Evolutionary conservation across 1,140 invertebrate genomes (phyloP), one percentile per base, ranked within the genome.

Genomic region (Theocolax elegans): DNA sequence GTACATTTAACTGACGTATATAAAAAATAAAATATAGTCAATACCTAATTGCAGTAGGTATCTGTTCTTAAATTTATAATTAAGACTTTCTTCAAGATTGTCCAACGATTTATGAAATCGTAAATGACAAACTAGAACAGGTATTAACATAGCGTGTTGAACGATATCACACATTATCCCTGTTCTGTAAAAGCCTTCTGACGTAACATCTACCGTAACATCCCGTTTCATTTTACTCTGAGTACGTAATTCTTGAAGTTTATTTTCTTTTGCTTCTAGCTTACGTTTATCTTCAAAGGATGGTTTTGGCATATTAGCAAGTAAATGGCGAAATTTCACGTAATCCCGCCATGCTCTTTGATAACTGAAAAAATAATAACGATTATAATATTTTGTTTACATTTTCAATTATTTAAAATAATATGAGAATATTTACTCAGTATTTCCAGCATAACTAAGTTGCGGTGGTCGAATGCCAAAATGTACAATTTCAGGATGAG

Each of bases 141-240:
- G 96, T 44, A 99, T 91, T 40, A 99, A 80, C 92, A 99, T 93
- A 0, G 96, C 95, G 82, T 99, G 97, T 87, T 98, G 89, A 23
- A 97, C 94, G 62, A 99, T 91, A 82, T 99, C 98, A 79, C 97
- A 96, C 91, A 95, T 96, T 12, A 99, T 92, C 7, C 97, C 98
- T 0, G 97, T 99, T 21, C 92, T 89, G 75, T 93, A 92, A 83
- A 99, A 99, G 0, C 95, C 95, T 78, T 97, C 89, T 8, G 94
- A 92, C 29, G 91, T 94, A 1, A 99, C 91, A 40, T 95, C 96
- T 4, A 99, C 93, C 0, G 96, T 98, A 0, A 98, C 95, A 79
- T 98, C 96, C 21, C 97, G 88, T 82, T 98, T 98, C 92, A 98
- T 95, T 81, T 96, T 94, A 69, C 92, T 95, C 79, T 93, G 93